Percentiles rank a stretch among this genome's conserved stretches.
Conservation (phyloP, 1,140 invertebrate species). For the Phocides pigmalion region DNA sequence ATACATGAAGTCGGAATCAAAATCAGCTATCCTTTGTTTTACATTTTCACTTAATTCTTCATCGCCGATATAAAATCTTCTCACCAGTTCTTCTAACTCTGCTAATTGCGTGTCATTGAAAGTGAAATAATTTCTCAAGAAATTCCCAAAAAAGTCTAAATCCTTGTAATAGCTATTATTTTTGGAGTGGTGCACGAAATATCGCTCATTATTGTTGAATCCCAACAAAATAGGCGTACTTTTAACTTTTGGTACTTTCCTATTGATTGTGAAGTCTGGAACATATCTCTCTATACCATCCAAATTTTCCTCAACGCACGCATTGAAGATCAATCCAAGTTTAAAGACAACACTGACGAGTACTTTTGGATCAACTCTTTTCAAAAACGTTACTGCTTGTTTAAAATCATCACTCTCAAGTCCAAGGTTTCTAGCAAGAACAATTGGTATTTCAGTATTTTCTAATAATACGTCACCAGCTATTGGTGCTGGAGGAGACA, state of each 20-base stretch:
- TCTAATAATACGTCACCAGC: background rate
- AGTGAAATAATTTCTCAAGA: constrained; percentile 38
- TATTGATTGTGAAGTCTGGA: constrained; percentile 36
- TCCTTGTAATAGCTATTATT: constrained; percentile 34
- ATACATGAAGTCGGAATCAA: constrained; percentile 48
- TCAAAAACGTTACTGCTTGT: constrained; percentile 34
- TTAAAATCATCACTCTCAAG: constrained; percentile 28
- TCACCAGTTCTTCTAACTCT: constrained; percentile 33
- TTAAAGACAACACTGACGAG: constrained; percentile 5
- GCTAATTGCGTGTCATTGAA: constrained; percentile 33
- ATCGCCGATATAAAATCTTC: constrained; percentile 52
- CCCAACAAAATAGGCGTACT: constrained; percentile 47
- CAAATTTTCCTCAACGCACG: constrained; percentile 39
- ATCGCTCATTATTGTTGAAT: constrained; percentile 44
- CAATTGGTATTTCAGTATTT: constrained; percentile 29
- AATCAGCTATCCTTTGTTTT: constrained; percentile 39
- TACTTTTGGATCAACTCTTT: constrained; percentile 26
- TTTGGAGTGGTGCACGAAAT: constrained; percentile 9
- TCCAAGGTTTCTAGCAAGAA: constrained; percentile 36
- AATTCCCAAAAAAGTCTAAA: constrained; percentile 36
- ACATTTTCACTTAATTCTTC: constrained; percentile 32
- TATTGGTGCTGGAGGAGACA: constrained; percentile 19
- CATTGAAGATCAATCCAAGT: constrained; percentile 17
- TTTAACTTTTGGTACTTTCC: constrained; percentile 43
- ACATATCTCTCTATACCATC: constrained; percentile 36